Conservation (phyloP, 2,797 vertebrate genomes). For the Ibycter americanus region DNA sequence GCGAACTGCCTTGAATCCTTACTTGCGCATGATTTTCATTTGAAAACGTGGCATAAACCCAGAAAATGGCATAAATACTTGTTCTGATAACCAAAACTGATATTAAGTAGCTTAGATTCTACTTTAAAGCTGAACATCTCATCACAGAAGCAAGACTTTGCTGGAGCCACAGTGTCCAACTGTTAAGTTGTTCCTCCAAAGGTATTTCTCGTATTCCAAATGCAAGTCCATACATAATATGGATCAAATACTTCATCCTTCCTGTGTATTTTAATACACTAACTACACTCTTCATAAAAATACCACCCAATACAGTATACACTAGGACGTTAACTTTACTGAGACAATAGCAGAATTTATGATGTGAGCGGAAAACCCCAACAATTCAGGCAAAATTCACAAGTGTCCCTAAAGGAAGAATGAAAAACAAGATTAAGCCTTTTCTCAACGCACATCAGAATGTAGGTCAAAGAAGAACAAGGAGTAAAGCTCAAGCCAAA, state of each 20-base stretch:
- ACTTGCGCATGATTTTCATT: background rate
- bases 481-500: background rate
- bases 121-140: background rate
- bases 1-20: background rate
- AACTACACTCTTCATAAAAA: background rate
- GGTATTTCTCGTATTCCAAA: background rate
- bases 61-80: background rate
- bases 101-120: background rate
- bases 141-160: background rate
- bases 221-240: background rate
- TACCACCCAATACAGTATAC: fast-evolving
- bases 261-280: background rate
- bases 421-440: background rate
- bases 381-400: background rate
- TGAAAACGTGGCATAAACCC: background rate
- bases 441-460: background rate
- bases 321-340: background rate
- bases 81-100: background rate
- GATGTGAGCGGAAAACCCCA: background rate
- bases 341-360: too few relatives aligned
- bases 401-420: background rate
- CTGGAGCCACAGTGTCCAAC: background rate
- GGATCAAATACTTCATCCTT: background rate
- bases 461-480: background rate
- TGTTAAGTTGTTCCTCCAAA: background rate